Base-by-base conservation (phyloP, 2,113 vertebrate genomes). In the Indri indri region DNA sequence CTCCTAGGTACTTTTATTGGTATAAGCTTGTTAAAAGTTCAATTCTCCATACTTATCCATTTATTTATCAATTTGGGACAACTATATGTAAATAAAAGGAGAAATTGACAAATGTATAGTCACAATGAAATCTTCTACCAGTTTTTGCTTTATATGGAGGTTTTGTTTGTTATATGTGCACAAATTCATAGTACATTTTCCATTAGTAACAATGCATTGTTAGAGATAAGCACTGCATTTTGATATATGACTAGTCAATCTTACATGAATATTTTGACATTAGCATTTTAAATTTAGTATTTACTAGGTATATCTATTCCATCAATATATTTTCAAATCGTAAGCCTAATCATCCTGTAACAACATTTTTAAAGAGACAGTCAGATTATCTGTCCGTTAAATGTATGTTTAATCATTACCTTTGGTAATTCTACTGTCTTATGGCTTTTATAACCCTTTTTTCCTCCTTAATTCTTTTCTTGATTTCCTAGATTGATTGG, bases 251-350 rank as follows among this genome's bases (percentile, higher is more conserved):
- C 12, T 63, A 65, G 10, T 87, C 11, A 93, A 40, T 90, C 14
- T 74, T 89, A 68, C 20, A 25, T 86, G 7, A 77, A 61, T 47
- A 76, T 80, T 85, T 94, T 95, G 50, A 76, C 4, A 30, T 45
- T 87, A 59, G 12, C 32, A 73, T 50, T 74, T 84, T 70, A 70
- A 16, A n/a, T 68, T 89, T 91, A 54, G 7, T 77, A 82, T 94
- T 97, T 71, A 1, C 79, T 94, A 91, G 45, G 3, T 79, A 1
- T 82, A 85, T 68, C 10, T 85, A 17, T 83, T 95, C 20, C 4
- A 66, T 91, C n/a, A 85, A 52, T 82, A 91, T 85, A 74, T 63
- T 97, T 91, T 57, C 34, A 66, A 82, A 40, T 25, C 76, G 7
- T 90, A 66, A 82, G 13, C 12, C 30, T 65, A 81, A 34, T 77